Evolutionary conservation across 1,140 invertebrate genomes (phyloP), one percentile per base, ranked within the genome.

Genomic region (Neelides sp.): DNA sequence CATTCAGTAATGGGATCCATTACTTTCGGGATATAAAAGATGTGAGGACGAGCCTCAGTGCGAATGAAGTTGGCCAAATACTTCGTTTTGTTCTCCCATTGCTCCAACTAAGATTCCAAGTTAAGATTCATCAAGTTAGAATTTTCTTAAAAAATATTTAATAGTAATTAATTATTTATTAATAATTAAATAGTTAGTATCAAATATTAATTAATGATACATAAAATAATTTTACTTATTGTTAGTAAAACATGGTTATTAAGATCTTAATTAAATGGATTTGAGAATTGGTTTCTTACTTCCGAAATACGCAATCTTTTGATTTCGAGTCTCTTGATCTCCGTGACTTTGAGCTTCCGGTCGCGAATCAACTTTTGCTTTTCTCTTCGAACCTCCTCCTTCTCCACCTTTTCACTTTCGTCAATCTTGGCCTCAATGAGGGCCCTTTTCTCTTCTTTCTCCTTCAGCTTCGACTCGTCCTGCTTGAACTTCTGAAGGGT

Each of bases 401-500:
- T 86, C 66, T 96, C 89, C 64, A 81, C 74, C 44, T 82, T 75
- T 37, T 86, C 85, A 63, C 86, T 85, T 63, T 92, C 85, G 66
- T 96, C 91, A 27, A 97, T 76, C 68, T 93, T 90, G 52, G 85
- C 80, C 67, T 96, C 92, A 26, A 97, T 84, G 71, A 88, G 79
- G 10, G 84, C 85, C 64, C 82, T 75, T 67, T 84, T 85, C 54
- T 83, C 77, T 64, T 83, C 80, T 82, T 85, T 73, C 62, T 78
- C 64, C 68, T 89, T 87, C 49, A 89, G 69, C 54, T 82, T 82
- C 45, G 85, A 88, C 69, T 95, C 89, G 66, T 97, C 92, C 65
- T 89, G 84, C 63, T 89, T 82, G 67, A 97, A 97, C 66, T 89
- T 91, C 63, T 94, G 87, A 55, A 97, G 68, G 35, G 92, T 96